Base-by-base conservation (phyloP, 2,888 invertebrate species). In the Apotomis turbidana region DNA sequence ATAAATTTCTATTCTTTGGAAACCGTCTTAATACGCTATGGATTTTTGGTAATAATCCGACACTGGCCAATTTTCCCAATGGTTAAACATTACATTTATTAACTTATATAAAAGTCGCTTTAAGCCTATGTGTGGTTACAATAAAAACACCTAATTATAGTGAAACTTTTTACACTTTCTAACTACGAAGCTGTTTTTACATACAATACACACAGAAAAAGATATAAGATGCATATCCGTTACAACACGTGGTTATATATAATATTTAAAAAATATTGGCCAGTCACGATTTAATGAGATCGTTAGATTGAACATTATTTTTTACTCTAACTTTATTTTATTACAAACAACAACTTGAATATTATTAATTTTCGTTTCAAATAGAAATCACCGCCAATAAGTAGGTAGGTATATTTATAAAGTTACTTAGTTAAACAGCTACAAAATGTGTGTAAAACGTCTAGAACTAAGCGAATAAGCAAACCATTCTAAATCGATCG, bases 101-200 rank as follows among this genome's bases (percentile, higher is more conserved):
- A 59, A 63, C 72, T 68, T 63, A 49, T 59, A 59, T 59, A 59
- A 27, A 27, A 63, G 54, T 68, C 62, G 51, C 62, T 72, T 72
- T 72, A 68, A 58, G 62, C 68, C 72, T 72, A 72, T 67, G 66
- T 67, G 66, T 73, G 70, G 66, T 62, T 73, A 73, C 64, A 70
- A 71, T 74, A 71, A 79, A 80, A 86, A 87, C 88, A 84, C 81
- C 85, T 86, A 87, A 78, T 78, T 68, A 55, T 78, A 81, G 85
- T 83, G 83, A 79, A 83, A 64, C 78, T 79, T 84, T 85, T 84
- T 87, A 87, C 85, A 89, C 84, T 85, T 80, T 86, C 84, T 89
- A 87, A 82, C 85, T 90, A 88, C 79, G 76, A 88, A 90, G 89
- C 88, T 79, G 82, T 85, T 84, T 86, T 85, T 87, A 86, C 85